Evolutionary conservation across 2,888 invertebrate genomes (phyloP), one percentile per base, ranked within the genome.

Genomic region (Erebia palarica): DNA sequence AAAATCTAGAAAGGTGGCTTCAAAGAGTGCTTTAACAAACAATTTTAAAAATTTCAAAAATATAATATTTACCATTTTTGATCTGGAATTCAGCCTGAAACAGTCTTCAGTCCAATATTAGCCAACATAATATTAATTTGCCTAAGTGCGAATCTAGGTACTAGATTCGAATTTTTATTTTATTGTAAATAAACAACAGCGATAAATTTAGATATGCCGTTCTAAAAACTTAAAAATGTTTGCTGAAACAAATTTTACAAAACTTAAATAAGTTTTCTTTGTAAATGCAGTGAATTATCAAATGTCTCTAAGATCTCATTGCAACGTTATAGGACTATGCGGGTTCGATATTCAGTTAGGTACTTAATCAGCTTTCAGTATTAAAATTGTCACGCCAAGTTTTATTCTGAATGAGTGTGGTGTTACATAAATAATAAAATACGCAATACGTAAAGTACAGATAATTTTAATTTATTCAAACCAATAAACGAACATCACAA

Each of bases 51-150:
- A n/a, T 69, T 67, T 47, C 10, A 51, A 21, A 70, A 69, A 67
- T 21, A 73, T 73, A 73, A 53, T 36, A 36, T 7, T 73, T 73
- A 73, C 72, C 72, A n/a, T 70, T 64, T 16, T 55, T 21, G 14
- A 21, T 63, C 63, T 18, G 63, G 49, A 63, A 14, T 63, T 63
- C 63, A 49, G 49, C 63, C 21, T 47, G 63, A 61, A 60, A 63
- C 63, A 49, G 21, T 49, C 49, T 63, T 18, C 63, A 49, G 63
- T 13, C 47, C 47, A 63, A 14, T 18, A 18, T 16, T 61, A 60
- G 60, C 16, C 42, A 1, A n/a, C 53, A 53, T 53, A 9, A 53
- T 2, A 16, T 53, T 53, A 16, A n/a, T 53, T 53, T 16, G n/a
- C 8, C 51, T 53, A 16, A n/a, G 36, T 36, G n/a, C n/a, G n/a